Percentiles rank a stretch among this genome's conserved stretches.
Conservation (phyloP, 2,113 vertebrate genomes). For the Siniperca chuatsi region DNA sequence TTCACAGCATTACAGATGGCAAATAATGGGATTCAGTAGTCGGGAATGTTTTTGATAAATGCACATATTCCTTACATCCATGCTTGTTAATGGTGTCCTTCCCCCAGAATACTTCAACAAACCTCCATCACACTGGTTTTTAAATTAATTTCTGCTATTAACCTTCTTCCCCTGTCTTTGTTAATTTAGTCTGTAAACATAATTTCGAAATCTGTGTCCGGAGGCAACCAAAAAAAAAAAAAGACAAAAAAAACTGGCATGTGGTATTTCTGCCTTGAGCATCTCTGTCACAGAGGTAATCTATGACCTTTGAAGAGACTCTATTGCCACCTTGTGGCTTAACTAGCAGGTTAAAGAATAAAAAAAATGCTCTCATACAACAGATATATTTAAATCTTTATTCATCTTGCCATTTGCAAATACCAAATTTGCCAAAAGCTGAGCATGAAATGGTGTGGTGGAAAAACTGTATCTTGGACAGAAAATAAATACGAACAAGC, state of each 20-base stretch:
- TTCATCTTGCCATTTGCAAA: slow-evolving; percentile 29
- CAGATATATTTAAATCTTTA: slow-evolving; percentile 39
- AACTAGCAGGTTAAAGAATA: not conserved
- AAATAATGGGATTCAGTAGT: slow-evolving; percentile 9
- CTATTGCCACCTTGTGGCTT: slow-evolving; percentile 80
- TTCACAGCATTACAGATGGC: not conserved
- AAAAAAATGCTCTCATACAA: not conserved
- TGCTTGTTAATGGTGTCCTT: slow-evolving; percentile 3
- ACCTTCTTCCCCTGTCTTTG: not conserved
- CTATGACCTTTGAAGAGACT: slow-evolving; percentile 49
- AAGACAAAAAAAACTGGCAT: not conserved
- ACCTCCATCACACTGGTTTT: not conserved
- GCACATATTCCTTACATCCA: not conserved
- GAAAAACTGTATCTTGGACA: not conserved
- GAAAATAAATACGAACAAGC: slow-evolving; percentile 50
- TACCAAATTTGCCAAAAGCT: slow-evolving; percentile 26
- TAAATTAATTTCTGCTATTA: not conserved
- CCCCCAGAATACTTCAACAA: not conserved
- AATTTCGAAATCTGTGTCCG: slow-evolving; percentile 5
- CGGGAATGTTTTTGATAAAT: not conserved
- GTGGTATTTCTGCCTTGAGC: not conserved
- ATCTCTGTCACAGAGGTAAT: slow-evolving; percentile 32
- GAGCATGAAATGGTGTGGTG: not conserved
- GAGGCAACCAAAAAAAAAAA: not conserved
- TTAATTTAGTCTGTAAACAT: slow-evolving; percentile 10